Evolutionary conservation across 2,113 vertebrate species (phyloP), one percentile per base, ranked within the genome.

Genomic region (Ochotona curzoniae): DNA sequence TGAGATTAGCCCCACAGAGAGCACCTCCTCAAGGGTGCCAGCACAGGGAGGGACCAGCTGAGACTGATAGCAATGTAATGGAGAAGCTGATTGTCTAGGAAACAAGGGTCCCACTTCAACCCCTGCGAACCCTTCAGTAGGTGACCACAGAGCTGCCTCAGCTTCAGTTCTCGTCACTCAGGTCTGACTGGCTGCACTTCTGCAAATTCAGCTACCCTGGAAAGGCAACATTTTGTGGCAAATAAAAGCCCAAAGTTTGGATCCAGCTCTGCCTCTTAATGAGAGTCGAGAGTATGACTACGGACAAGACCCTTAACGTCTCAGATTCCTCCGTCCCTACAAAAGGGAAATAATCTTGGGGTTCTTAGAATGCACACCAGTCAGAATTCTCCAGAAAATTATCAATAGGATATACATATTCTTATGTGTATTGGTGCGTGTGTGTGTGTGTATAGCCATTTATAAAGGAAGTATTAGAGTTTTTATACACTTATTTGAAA

Each of bases 1-100:
- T 26, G 11, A 0, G 0, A n/a, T 44, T 4, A 35, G 13, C 47
- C 6, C 3, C 0, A 2, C 13, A 3, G 60, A 30, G 47, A 73
- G 30, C 32, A 13, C 4, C 1, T 1, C 13, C 38, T 44, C 38
- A 44, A 73, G 70, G 38, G 9, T 23, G 30, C 21, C 54, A 69
- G 44, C 8, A 9, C 4, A 11, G 49, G 0, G 2, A 20, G 5
- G 49, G 26, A 26, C 44, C 84, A 71, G n/a, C 54, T 15, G 32
- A 28, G 35, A 15, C 61, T 49, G 35, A 74, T n/a, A 8, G 18
- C 30, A 28, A 23, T 5, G 8, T 38, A 20, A 32, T 9, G 30
- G 60, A 51, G 47, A 74, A 73, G 17, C 35, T 21, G 28, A 20
- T 51, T 18, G 10, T 84, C 73, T 25, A 25, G 69, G 80, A 75